A percentile compares a stretch with the other conserved stretches of the same genome.
Conservation (phyloP, 2,888 invertebrate species). For the Tipula confusa region DNA sequence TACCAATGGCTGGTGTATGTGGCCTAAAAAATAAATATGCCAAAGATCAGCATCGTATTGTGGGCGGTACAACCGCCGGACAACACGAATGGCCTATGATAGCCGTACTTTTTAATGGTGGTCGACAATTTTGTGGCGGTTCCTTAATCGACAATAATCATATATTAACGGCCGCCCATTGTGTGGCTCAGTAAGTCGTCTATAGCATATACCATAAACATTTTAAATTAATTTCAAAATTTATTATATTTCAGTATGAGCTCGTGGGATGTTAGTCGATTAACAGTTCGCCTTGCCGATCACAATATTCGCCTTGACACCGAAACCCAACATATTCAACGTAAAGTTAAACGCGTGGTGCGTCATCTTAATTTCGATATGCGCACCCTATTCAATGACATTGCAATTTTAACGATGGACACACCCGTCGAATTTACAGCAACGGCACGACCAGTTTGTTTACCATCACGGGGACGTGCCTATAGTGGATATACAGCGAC, state of each 20-base stretch:
- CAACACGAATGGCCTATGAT: conserved; percentile 84
- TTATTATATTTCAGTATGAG: conserved; percentile 64
- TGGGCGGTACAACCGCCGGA: conserved; percentile 77
- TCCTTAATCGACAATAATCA: conserved; percentile 75
- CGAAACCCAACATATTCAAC: conserved; percentile 72
- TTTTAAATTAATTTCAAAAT: too few species aligned
- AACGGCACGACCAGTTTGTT: conserved; percentile 71
- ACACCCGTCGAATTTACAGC: conserved; percentile 68
- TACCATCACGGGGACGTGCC: conserved; percentile 57
- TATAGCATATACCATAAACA: not conserved
- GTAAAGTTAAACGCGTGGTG: conserved; percentile 77
- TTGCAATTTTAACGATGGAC: conserved; percentile 73
- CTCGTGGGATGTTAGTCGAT: conserved; percentile 78
- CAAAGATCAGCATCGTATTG: conserved; percentile 74
- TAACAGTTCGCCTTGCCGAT: conserved; percentile 77
- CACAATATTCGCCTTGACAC: conserved; percentile 72
- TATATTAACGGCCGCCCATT: conserved; percentile 81
- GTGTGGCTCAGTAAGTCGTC: conserved; percentile 74
- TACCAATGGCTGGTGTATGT: conserved; percentile 34
- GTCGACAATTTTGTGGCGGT: conserved; percentile 84
- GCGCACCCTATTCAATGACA: conserved; percentile 79
- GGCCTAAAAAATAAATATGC: conserved; percentile 34
- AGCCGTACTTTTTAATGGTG: conserved; percentile 75
- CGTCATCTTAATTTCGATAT: conserved; percentile 79
- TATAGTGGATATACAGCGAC: conserved; percentile 70